phyloP scores from a whole-genome alignment of 2,113 vertebrate species.

The Philantomba maxwellii region DNA sequence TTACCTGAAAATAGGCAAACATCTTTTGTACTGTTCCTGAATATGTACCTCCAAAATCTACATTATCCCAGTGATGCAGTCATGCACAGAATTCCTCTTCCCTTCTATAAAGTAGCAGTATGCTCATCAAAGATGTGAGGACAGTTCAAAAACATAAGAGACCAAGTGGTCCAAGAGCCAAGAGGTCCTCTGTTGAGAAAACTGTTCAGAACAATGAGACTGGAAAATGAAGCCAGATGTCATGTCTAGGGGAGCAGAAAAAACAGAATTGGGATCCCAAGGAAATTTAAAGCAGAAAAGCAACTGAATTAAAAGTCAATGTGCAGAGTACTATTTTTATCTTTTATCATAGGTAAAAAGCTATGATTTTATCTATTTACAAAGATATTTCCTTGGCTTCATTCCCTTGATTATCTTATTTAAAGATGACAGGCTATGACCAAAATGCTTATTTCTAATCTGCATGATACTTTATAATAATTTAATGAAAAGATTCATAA shows the following conservation, averaged over 20 bases:
- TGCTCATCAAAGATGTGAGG: not conserved
- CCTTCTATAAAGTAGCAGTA: not conserved
- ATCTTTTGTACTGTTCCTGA: not conserved
- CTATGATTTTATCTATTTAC: not conserved
- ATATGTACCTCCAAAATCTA: not conserved
- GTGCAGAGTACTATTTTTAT: not conserved
- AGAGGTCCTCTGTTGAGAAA: not conserved
- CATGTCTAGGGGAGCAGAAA: not conserved
- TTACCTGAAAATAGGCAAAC: not conserved
- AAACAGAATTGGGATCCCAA: not conserved
- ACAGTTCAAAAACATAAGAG: not conserved
- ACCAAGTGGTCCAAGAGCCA: not conserved
- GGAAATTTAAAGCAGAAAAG: not conserved
- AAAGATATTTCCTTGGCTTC: not conserved
- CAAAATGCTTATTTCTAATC: not conserved
- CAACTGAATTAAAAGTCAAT: not conserved
- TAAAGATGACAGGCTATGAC: not conserved
- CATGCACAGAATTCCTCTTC: not conserved
- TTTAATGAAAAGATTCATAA: not conserved
- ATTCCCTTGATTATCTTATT: not conserved
- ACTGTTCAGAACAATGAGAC: not conserved
- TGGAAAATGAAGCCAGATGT: not conserved
- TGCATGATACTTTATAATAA: not conserved
- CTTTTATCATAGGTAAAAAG: not conserved
- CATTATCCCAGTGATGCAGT: not conserved